Percentiles rank a stretch among this genome's conserved stretches.
Evolutionary conservation across 2,888 invertebrate species (phyloP).

Genomic region (Eilema sororculum): DNA sequence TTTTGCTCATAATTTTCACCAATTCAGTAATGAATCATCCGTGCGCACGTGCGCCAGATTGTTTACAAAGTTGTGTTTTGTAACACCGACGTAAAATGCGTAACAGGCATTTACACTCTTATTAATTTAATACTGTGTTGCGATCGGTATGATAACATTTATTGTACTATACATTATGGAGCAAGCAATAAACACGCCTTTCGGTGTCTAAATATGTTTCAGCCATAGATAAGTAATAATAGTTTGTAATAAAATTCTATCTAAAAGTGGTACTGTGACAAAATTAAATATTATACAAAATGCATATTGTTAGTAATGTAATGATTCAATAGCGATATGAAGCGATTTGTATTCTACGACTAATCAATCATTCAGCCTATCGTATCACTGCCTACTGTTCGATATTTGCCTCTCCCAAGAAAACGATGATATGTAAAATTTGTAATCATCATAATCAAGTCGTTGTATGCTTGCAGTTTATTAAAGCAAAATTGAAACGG

Average conservation of each 20-base stretch:
- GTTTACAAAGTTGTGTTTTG: constrained; percentile 79
- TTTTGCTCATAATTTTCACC: constrained; percentile 63
- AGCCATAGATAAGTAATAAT: not conserved
- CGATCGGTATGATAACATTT: constrained; percentile 53
- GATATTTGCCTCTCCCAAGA: not conserved
- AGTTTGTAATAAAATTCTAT: not conserved
- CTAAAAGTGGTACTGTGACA: too few species aligned
- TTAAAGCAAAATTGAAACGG: constrained; percentile 50
- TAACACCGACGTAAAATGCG: constrained; percentile 70
- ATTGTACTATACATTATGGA: constrained; percentile 43
- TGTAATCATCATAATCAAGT: not conserved
- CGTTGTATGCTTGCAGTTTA: constrained; percentile 40
- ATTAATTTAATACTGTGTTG: constrained; percentile 64
- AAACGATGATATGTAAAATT: not conserved
- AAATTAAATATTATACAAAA: too few species aligned
- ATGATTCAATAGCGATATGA: too few species aligned
- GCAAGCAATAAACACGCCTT: constrained; percentile 22
- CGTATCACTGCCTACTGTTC: not conserved
- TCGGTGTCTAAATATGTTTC: not conserved
- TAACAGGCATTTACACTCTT: constrained; percentile 64
- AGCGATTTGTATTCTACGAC: not conserved
- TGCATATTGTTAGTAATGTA: too few species aligned
- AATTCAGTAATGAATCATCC: constrained; percentile 65
- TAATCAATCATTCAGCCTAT: not conserved
- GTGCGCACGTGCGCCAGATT: constrained; percentile 74